A percentile compares a stretch with the other conserved stretches of the same genome.
phyloP scores from a whole-genome alignment of 2,113 vertebrate species.

The Microcebus jonahi region DNA sequence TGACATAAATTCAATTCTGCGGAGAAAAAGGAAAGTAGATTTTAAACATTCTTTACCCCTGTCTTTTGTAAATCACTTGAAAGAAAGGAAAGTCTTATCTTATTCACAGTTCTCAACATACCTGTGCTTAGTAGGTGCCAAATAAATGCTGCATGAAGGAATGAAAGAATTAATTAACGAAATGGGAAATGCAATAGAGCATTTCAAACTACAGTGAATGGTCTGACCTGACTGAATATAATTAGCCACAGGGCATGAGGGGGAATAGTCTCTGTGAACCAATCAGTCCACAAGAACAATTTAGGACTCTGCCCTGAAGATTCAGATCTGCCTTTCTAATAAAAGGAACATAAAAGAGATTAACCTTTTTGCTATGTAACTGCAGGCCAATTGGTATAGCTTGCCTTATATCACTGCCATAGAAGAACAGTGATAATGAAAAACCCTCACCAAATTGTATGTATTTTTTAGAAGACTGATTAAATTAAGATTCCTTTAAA shows the following conservation, averaged over 20 bases:
- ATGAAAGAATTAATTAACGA: neutral
- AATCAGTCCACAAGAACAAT: constrained; percentile 30
- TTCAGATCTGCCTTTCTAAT: constrained; percentile 62
- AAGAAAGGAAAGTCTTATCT: neutral
- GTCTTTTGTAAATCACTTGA: neutral
- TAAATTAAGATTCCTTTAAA: constrained; percentile 70
- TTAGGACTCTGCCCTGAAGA: constrained; percentile 48
- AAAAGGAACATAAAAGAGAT: constrained; percentile 64
- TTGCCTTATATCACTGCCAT: constrained; percentile 25
- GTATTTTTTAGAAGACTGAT: constrained; percentile 55
- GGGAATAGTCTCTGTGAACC: constrained; percentile 1
- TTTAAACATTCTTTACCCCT: neutral
- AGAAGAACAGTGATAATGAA: constrained; percentile 57
- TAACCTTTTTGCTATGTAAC: constrained; percentile 64
- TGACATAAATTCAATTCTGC: neutral
- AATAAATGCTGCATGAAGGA: neutral
- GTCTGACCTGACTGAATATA: neutral
- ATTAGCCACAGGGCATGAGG: constrained; percentile 25
- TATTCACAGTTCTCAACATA: neutral
- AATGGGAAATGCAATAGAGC: neutral
- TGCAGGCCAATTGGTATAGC: constrained; percentile 1
- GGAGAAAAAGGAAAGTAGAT: neutral
- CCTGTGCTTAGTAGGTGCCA: neutral
- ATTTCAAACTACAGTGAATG: neutral
- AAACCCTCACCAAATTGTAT: constrained; percentile 45